Evolutionary conservation across 1,140 invertebrate species (phyloP), one percentile per base, ranked within the genome.

Genomic region (Cydia strobilella): DNA sequence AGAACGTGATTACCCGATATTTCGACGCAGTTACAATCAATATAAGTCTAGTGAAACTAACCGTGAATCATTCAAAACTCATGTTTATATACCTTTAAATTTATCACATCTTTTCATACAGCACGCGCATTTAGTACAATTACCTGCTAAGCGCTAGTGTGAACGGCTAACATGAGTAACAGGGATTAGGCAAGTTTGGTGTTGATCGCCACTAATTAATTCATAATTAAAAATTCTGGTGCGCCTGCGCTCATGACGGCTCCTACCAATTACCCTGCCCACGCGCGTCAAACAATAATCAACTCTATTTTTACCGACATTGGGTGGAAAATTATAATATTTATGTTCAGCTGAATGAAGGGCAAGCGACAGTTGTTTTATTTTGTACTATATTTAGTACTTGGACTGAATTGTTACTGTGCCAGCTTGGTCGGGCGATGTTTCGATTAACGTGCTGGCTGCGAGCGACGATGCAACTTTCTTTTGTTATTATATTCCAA

Each of bases 161-260:
- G 45, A 72, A 54, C 74, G 45, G 31, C 77, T 78, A 78, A 80
- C 80, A 82, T 82, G 79, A 82, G 74, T 82, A 82, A 87, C 77
- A 82, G 81, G 84, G 83, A 88, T 90, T 89, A 87, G 83, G 84
- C 87, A 85, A 87, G 82, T 84, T 86, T 86, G 82, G 27, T 89
- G 87, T 86, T 90, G 87, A 86, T 92, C 85, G 88, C 85, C 82
- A 84, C 84, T 90, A 90, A 92, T 92, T 92, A 92, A 92, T 92
- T 91, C 90, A 91, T 91, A 91, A 92, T 92, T 92, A 91, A 92
- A 92, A 91, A 92, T 92, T 91, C 90, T 90, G 89, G 85, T 92
- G 88, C 89, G 86, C 87, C 85, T 81, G 86, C 87, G 87, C 89
- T 85, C 83, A 83, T 89, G 83, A 74, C 85, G 81, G 84, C 86